Conservation (phyloP, 23 tunicate species). For the Ciona savignyi region DNA sequence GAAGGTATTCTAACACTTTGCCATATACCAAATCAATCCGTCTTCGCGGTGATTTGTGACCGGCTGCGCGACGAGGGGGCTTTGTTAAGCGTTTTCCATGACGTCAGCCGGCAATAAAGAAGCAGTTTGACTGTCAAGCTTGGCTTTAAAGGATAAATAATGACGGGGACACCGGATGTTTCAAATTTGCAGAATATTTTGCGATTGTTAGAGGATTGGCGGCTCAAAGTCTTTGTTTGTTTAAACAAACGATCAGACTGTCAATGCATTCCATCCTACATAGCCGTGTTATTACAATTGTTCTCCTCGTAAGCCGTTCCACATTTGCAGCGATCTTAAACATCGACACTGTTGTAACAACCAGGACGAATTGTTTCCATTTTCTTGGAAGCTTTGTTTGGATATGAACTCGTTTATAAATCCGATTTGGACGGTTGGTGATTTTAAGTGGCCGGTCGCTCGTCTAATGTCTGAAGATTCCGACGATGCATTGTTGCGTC, state of each 20-base stretch:
- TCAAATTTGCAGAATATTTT: not conserved
- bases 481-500: not conserved
- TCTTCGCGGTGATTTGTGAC: conserved; percentile 1
- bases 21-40: too few species aligned
- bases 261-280: too few species aligned
- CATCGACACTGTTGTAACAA: not conserved
- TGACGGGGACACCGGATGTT: not conserved
- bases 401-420: not conserved
- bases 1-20: too few species aligned
- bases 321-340: too few species aligned
- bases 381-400: not conserved
- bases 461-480: not conserved
- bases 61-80: not conserved
- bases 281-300: too few species aligned
- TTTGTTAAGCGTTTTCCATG: not conserved
- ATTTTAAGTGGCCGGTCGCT: not conserved
- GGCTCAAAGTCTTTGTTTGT: too few species aligned
- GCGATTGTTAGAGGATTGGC: too few species aligned
- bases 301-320: too few species aligned
- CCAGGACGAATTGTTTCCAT: not conserved
- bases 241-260: too few species aligned
- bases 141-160: too few species aligned
- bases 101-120: not conserved
- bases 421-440: not conserved
- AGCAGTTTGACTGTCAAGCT: not conserved